These are phyloP conservation scores for Parazoanthus darwini DNA, from an alignment of 92 coral and sea anemone genomes.

Conservation along the genomic window DNA sequence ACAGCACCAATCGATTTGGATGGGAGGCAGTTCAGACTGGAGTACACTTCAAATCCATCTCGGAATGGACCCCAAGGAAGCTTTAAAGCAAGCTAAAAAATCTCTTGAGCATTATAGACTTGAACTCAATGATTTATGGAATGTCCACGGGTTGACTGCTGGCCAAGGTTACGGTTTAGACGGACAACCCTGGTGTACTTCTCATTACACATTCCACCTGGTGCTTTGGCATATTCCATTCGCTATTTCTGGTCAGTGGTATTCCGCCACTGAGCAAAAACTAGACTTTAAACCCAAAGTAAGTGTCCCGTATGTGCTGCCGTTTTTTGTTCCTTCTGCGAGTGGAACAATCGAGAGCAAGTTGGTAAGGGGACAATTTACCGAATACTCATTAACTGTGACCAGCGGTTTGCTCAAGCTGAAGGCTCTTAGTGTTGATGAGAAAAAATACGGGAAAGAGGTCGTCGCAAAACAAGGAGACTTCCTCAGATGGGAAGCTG, in stretches of 20 bases:
- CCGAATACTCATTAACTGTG: constrained; percentile 36
- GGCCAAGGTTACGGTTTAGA: constrained; percentile 82
- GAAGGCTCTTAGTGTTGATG: constrained; percentile 41
- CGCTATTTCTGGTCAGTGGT: constrained; percentile 88
- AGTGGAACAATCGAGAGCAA: constrained; percentile 77
- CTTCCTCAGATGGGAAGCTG: constrained; percentile 15
- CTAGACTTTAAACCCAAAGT: constrained; percentile 69
- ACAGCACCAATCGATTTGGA: constrained; percentile 71
- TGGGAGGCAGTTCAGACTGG: constrained; percentile 89
- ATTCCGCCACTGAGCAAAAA: constrained; percentile 63
- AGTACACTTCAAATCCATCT: constrained; percentile 68
- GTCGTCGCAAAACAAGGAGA: constrained; percentile 13
- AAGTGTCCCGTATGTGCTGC: constrained; percentile 71
- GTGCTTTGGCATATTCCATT: constrained; percentile 90
- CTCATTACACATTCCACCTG: constrained; percentile 84
- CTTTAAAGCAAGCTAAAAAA: constrained; percentile 70
- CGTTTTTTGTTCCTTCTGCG: constrained; percentile 75
- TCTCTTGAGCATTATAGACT: constrained; percentile 78
- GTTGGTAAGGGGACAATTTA: background rate
- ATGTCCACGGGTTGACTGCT: constrained; percentile 88
- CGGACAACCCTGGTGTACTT: constrained; percentile 93
- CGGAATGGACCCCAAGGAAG: constrained; percentile 64
- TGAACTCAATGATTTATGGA: constrained; percentile 79
- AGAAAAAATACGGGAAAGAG: background rate
- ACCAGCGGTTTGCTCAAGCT: constrained; percentile 57